Evolutionary conservation across 2,113 vertebrate genomes (phyloP).

Genomic region (Fregata magnificens): DNA sequence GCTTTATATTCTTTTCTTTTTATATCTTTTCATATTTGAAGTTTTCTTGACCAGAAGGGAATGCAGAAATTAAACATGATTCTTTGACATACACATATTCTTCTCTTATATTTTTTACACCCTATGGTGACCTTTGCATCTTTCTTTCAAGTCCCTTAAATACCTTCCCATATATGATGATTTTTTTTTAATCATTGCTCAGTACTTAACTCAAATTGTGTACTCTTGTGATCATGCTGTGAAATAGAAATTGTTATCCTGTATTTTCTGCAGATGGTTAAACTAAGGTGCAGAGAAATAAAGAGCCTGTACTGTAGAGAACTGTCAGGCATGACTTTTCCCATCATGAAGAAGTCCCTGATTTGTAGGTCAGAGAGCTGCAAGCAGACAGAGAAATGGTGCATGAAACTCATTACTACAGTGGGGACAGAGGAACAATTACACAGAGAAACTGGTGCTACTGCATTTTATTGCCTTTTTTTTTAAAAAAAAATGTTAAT

Average conservation of each 20-base stretch:
- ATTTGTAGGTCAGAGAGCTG: background rate
- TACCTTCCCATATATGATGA: background rate
- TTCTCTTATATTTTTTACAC: background rate
- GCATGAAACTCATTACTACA: background rate
- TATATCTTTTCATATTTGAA: background rate
- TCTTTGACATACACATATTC: background rate
- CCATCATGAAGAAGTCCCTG: background rate
- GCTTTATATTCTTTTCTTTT: background rate
- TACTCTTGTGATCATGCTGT: background rate
- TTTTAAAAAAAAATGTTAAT: background rate
- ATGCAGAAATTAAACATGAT: background rate
- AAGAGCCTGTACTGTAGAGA: background rate
- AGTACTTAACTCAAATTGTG: background rate
- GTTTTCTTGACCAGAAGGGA: background rate
- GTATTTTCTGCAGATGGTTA: background rate
- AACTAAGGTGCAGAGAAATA: background rate
- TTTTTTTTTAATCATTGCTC: background rate
- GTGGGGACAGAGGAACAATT: background rate
- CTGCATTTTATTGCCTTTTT: background rate
- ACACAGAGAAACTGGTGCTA: background rate
- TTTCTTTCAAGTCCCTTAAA: background rate
- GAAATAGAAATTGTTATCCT: background rate
- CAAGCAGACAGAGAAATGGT: background rate
- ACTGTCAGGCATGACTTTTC: background rate
- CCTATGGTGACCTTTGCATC: background rate